Evolutionary conservation across 2,888 invertebrate genomes (phyloP).

Genomic region (Clivina fossor): DNA sequence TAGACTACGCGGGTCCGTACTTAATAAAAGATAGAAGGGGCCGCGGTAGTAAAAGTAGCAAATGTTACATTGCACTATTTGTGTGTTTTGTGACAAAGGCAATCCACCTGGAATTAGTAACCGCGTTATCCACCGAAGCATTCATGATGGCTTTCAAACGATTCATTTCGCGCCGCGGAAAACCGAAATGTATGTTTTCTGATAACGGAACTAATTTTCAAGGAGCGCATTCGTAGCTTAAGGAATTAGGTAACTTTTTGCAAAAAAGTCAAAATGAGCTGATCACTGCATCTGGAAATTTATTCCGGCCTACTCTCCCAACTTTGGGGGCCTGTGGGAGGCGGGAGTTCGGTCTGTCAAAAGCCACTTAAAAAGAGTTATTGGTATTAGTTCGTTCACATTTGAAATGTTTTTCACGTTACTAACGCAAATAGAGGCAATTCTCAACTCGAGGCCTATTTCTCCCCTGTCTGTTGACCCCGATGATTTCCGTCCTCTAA

Average conservation of each 20-base stretch:
- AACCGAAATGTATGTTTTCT: conserved; percentile 33
- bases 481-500: conserved; percentile 28
- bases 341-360: conserved; percentile 39
- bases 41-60: conserved; percentile 30
- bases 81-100: conserved; percentile 34
- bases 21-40: conserved; percentile 17
- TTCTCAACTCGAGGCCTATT: conserved; percentile 33
- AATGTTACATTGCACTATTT: conserved; percentile 30
- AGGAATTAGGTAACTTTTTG: conserved; percentile 32
- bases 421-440: conserved; percentile 28
- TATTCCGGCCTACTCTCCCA: conserved; percentile 8
- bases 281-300: conserved; percentile 9
- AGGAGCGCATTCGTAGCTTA: conserved; percentile 34
- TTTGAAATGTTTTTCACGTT: conserved; percentile 32
- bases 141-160: conserved; percentile 38
- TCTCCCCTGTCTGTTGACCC: conserved; percentile 25
- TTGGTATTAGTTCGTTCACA: conserved; percentile 26
- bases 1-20: conserved; percentile 10
- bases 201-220: conserved; percentile 42
- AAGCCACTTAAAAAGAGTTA: conserved; percentile 36
- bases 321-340: conserved; percentile 14
- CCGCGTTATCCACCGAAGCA: conserved; percentile 34
- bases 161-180: conserved; percentile 37
- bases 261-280: conserved; percentile 41
- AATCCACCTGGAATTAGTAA: conserved; percentile 38